Evolutionary conservation across 2,113 vertebrate genomes (phyloP).

Genomic region (Mormoops blainvillei): DNA sequence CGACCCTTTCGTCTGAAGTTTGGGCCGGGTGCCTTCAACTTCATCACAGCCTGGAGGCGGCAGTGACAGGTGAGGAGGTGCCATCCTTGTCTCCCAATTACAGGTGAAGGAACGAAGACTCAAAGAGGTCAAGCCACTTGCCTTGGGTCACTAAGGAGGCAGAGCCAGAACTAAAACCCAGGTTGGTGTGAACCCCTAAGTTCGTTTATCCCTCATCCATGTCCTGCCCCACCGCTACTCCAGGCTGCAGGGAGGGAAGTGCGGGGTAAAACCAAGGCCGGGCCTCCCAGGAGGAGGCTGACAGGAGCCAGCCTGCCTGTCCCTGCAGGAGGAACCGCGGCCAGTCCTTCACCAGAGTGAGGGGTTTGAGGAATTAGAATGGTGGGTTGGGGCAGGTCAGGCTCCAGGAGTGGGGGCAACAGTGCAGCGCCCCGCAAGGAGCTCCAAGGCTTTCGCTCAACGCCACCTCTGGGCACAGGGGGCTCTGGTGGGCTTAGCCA

Average conservation of each 20-base stretch:
- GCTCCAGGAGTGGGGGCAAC: background rate
- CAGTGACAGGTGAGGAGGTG: background rate
- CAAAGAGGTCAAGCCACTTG: background rate
- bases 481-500: background rate
- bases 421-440: background rate
- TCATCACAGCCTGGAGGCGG: background rate
- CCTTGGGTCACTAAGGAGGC: background rate
- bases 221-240: too few relatives aligned
- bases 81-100: background rate
- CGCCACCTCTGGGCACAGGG: rapidly evolving
- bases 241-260: too few relatives aligned
- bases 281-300: background rate
- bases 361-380: background rate
- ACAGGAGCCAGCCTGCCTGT: background rate
- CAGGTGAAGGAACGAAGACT: constrained; percentile 25
- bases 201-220: background rate
- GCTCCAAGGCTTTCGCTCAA: too few relatives aligned
- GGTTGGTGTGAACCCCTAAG: background rate
- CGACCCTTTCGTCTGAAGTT: background rate
- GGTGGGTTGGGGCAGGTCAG: too few relatives aligned
- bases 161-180: background rate
- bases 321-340: background rate
- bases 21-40: background rate
- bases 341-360: background rate
- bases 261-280: too few relatives aligned